These are phyloP conservation scores for Holacanthella duospinosa DNA, from an alignment of 2,888 invertebrate genomes.

Conservation along the genomic window DNA sequence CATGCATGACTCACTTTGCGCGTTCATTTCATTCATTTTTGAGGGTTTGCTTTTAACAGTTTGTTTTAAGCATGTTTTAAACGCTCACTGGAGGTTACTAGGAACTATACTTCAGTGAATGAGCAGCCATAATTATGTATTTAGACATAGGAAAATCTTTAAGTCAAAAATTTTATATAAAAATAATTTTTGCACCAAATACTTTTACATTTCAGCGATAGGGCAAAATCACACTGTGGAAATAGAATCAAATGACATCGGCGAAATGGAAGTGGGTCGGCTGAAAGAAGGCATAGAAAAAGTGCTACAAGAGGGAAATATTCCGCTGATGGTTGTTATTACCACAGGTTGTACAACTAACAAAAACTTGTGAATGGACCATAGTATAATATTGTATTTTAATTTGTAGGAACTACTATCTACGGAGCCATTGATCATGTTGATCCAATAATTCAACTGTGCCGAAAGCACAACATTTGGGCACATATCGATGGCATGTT, in stretches of 20 bases:
- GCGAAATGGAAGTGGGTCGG: neutral
- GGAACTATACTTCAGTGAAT: no score
- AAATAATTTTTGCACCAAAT: no score
- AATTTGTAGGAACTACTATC: constrained; percentile 7
- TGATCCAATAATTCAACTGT: neutral
- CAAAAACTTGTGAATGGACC: no score
- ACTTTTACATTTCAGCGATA: no score
- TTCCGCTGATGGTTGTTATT: neutral
- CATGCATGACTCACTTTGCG: no score
- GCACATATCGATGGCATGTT: constrained; percentile 6
- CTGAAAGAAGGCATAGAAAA: neutral
- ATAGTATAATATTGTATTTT: neutral
- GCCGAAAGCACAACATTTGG: constrained; percentile 1
- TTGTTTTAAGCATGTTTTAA: no score
- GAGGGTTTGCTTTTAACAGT: no score
- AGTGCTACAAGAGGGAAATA: neutral
- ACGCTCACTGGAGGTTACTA: no score
- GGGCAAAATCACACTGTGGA: neutral
- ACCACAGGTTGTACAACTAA: constrained; percentile 2
- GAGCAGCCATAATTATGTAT: no score
- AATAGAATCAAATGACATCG: neutral
- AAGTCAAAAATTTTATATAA: no score
- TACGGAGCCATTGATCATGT: constrained; percentile 8
- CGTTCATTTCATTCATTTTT: no score
- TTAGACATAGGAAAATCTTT: no score